Evolutionary conservation across 2,888 invertebrate species (phyloP).

Genomic region (Diaperis boleti): DNA sequence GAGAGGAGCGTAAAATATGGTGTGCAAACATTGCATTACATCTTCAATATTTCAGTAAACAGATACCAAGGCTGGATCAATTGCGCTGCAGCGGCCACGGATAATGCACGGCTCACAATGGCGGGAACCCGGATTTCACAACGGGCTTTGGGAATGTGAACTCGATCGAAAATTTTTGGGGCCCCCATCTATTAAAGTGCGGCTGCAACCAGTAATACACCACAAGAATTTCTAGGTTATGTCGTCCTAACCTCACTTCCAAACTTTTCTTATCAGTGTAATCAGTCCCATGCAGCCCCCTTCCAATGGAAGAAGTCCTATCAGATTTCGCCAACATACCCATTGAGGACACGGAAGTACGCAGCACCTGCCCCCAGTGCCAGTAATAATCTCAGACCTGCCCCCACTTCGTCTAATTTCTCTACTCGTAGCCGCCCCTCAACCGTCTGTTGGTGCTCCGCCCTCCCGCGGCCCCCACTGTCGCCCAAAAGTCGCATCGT

Average conservation of each 20-base stretch:
- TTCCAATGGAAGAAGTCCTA: slow-evolving; percentile 67
- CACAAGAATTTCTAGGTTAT: neutral
- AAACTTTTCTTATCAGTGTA: too few relatives aligned
- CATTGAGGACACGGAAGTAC: slow-evolving; percentile 81
- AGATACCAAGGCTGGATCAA: neutral
- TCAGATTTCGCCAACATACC: slow-evolving; percentile 79
- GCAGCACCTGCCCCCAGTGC: slow-evolving; percentile 80
- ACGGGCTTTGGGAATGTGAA: too few relatives aligned
- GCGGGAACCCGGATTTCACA: neutral
- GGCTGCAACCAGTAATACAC: neutral
- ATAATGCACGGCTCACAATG: neutral
- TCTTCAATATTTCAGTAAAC: neutral
- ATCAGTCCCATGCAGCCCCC: too few relatives aligned
- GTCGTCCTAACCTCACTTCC: neutral
- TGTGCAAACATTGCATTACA: slow-evolving; percentile 1
- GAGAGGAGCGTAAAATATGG: neutral
- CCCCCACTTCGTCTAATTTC: neutral
- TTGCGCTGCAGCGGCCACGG: neutral
- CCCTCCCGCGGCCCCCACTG: slow-evolving; percentile 79
- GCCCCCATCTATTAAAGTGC: too few relatives aligned
- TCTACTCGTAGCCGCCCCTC: slow-evolving; percentile 76
- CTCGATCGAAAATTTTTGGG: too few relatives aligned
- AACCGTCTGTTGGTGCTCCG: slow-evolving; percentile 92
- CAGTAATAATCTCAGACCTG: slow-evolving; percentile 72
- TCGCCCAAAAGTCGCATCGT: slow-evolving; percentile 79